Evolutionary conservation across 2,888 invertebrate genomes (phyloP).

Genomic region (Cephus pulcher): DNA sequence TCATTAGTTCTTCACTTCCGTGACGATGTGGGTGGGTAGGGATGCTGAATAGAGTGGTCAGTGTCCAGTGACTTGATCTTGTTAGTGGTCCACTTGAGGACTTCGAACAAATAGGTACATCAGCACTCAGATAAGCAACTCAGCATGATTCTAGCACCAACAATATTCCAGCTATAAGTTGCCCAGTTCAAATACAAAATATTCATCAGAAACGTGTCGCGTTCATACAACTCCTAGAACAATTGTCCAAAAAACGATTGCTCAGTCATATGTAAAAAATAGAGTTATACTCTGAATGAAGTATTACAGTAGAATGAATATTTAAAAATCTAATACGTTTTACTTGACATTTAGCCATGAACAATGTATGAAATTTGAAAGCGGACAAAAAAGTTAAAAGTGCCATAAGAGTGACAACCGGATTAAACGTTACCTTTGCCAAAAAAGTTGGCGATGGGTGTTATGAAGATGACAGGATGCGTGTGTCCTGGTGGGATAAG

Average conservation of each 20-base stretch:
- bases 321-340: too few species aligned
- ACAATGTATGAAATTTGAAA: background rate
- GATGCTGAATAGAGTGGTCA: background rate
- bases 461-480: constrained; percentile 72
- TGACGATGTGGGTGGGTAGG: background rate
- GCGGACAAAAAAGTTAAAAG: constrained; percentile 1
- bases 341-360: background rate
- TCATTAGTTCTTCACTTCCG: background rate
- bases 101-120: background rate
- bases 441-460: constrained; percentile 73
- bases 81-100: background rate
- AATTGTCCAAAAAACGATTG: background rate
- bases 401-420: background rate
- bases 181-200: background rate
- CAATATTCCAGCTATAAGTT: background rate
- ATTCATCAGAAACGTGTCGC: background rate
- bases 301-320: too few species aligned
- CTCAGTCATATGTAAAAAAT: background rate
- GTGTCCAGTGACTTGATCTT: background rate
- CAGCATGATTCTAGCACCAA: background rate
- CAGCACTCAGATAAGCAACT: background rate
- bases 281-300: background rate
- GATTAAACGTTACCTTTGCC: constrained; percentile 67
- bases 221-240: background rate
- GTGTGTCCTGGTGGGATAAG: constrained; percentile 68